A percentile compares a stretch with the other conserved stretches of the same genome.
Conservation (phyloP, 1,140 invertebrate genomes). For the Lasioglossum albipes region DNA sequence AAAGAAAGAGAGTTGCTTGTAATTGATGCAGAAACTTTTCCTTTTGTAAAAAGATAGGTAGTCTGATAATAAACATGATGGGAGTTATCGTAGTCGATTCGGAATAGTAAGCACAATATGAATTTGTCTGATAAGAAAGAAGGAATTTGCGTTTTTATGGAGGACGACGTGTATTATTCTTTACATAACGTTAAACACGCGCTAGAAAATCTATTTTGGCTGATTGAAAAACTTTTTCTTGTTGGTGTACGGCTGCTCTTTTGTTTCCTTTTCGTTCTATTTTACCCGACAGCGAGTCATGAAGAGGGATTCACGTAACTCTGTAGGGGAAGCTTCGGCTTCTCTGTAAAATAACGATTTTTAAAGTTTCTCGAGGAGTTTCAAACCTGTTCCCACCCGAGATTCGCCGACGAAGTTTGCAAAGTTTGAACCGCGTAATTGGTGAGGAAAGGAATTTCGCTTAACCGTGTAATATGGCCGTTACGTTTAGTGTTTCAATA, state of each 20-base stretch:
- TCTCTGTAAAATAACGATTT: constrained; percentile 74
- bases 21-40: too few relatives aligned
- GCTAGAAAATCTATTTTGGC: constrained; percentile 29
- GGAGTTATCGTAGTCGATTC: too few relatives aligned
- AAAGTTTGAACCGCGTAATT: constrained; percentile 70
- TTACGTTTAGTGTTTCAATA: constrained; percentile 24
- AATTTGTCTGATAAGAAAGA: background rate
- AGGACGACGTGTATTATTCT: background rate
- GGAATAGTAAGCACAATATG: background rate
- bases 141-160: background rate
- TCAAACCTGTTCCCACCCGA: constrained; percentile 62
- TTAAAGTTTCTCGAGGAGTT: constrained; percentile 77
- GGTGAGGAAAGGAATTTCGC: constrained; percentile 55
- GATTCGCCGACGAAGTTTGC: constrained; percentile 69
- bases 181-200: constrained; percentile 20
- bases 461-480: constrained; percentile 35
- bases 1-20: too few relatives aligned
- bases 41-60: too few relatives aligned
- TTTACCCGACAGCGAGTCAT: constrained; percentile 39
- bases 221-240: constrained; percentile 47
- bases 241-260: constrained; percentile 24
- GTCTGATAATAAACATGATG: too few relatives aligned
- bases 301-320: constrained; percentile 48
- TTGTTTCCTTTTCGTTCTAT: constrained; percentile 42
- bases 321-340: constrained; percentile 37